Base-by-base conservation (phyloP, 2,113 vertebrate species). In the Rhabdomys dilectus region DNA sequence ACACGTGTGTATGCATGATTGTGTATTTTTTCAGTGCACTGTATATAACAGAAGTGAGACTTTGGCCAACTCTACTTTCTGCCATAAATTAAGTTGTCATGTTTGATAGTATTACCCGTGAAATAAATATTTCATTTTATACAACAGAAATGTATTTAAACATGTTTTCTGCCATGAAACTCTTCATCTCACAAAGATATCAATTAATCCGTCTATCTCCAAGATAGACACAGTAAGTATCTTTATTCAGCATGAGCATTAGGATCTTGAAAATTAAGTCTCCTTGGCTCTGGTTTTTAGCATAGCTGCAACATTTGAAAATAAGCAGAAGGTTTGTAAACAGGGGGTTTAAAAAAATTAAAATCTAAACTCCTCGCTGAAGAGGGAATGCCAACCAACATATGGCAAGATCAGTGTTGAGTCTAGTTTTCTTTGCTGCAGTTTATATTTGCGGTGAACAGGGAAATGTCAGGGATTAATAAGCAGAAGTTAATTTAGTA, bases 241-340 rank as follows among this genome's bases (percentile, higher is more conserved):
- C 64, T 93, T 94, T 88, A 91, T 93, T 92, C 91, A 70, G 73
- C 62, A 42, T 73, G 75, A 96, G 34, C 77, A 92, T 93, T 96
- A 93, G 85, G 85, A 89, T 93, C 84, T 90, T 84, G 17, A 92
- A 91, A 80, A 82, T 58, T 88, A 91, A 97, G 75, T 34, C 53
- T 87, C 21, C 4, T 78, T 93, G 77, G 91, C 92, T 92, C 17
- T 3, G 62, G 66, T 87, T 92, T 91, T 92, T 78, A 93, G 73
- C 66, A 87, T 10, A 36, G 60, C 60, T 94, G 66, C 48, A 95
- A 64, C 88, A 95, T 95, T 96, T 82, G 64, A 92, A 96, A 96
- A 88, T 94, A 94, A 97, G 93, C 96, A 97, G 91, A 96, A 95
- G 94, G 88, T 95, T 93, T 97, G 42, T 96, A 97, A 98, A 97